Evolutionary conservation across 1,140 invertebrate species (phyloP).

Genomic region (Procambarus clarkii): DNA sequence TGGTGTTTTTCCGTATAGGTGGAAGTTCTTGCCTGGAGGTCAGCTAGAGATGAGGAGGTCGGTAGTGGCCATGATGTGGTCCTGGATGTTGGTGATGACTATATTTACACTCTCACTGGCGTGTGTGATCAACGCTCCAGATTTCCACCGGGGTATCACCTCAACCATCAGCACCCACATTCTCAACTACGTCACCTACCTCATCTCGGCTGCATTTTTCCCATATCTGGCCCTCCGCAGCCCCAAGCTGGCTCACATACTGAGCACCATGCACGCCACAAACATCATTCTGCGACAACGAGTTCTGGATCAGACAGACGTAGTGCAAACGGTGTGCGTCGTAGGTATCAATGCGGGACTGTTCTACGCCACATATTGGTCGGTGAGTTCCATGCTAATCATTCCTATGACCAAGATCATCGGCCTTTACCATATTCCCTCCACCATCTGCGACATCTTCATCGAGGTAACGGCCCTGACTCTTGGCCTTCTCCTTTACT

Average conservation of each 20-base stretch:
- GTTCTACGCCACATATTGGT: constrained; percentile 1
- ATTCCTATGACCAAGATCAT: background rate
- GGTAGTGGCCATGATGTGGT: constrained; percentile 22
- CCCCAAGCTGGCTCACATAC: constrained; percentile 7
- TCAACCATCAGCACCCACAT: constrained; percentile 38
- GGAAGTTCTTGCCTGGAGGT: constrained; percentile 15
- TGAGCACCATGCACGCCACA: constrained; percentile 11
- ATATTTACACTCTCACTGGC: constrained; percentile 22
- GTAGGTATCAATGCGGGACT: constrained; percentile 4
- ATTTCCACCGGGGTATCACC: background rate
- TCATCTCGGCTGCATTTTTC: constrained; percentile 34
- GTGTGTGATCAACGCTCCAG: constrained; percentile 35
- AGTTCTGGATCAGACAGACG: constrained; percentile 1
- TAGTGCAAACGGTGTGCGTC: constrained; percentile 17
- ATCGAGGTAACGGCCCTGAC: constrained; percentile 36
- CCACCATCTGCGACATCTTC: constrained; percentile 35
- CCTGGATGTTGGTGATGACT: constrained; percentile 7
- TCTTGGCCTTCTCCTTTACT: constrained; percentile 43
- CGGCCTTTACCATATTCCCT: constrained; percentile 38
- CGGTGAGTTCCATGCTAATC: background rate
- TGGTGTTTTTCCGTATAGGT: constrained; percentile 46
- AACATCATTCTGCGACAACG: background rate
- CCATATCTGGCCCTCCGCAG: constrained; percentile 24
- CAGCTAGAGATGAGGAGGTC: constrained; percentile 17
- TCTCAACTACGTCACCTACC: constrained; percentile 43